A percentile compares a stretch with the other conserved stretches of the same genome.
Evolutionary conservation across 1,140 invertebrate species (phyloP).

Genomic region (Drosophila aff.): DNA sequence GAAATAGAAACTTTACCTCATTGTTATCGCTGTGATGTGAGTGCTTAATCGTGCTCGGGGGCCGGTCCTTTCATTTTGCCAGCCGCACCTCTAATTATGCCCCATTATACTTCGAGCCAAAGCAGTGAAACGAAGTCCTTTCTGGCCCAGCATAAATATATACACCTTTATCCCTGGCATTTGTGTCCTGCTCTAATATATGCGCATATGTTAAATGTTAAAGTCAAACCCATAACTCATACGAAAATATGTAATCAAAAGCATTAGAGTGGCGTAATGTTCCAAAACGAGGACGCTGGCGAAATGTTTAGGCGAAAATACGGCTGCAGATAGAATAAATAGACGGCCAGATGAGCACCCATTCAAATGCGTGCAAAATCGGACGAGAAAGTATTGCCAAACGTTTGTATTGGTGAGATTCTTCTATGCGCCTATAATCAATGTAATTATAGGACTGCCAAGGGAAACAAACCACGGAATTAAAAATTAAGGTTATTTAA

Average conservation of each 20-base stretch:
- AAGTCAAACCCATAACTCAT: constrained; percentile 40
- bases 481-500: background rate
- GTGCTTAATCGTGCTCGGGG: constrained; percentile 25
- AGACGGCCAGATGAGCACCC: background rate
- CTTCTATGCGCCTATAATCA: background rate
- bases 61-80: constrained; percentile 7
- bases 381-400: background rate
- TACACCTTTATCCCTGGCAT: constrained; percentile 26
- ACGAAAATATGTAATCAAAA: constrained; percentile 53
- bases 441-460: background rate
- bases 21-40: constrained; percentile 10
- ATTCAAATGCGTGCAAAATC: background rate
- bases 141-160: constrained; percentile 8
- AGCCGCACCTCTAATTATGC: constrained; percentile 49
- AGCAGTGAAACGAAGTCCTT: constrained; percentile 6
- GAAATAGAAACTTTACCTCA: constrained; percentile 20
- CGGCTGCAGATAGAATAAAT: background rate
- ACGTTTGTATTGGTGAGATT: background rate
- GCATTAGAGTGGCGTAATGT: constrained; percentile 41
- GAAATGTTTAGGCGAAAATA: background rate
- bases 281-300: background rate
- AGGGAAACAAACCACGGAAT: background rate
- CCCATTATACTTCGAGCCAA: constrained; percentile 28
- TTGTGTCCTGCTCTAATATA: constrained; percentile 23
- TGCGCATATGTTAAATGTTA: constrained; percentile 43